A percentile compares a stretch with the other conserved stretches of the same genome.
Evolutionary conservation across 2,113 vertebrate genomes (phyloP).

Genomic region (Pterocles gutturalis): DNA sequence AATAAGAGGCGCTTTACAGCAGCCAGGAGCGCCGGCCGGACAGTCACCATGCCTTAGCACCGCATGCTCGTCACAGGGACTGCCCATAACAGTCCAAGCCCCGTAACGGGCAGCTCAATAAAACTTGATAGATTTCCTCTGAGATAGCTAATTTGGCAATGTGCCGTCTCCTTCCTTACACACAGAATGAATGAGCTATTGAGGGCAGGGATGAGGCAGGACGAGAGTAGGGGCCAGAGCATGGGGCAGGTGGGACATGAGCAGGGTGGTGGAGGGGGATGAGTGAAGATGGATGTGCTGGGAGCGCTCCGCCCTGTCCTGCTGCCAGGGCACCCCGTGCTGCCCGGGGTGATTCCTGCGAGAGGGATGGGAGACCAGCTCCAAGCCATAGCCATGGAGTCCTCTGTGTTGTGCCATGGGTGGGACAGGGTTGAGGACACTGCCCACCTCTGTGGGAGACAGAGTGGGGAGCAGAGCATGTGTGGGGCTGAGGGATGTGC

Average conservation of each 20-base stretch:
- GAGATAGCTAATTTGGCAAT: not conserved
- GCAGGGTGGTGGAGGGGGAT: not conserved
- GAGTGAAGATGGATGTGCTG: not conserved
- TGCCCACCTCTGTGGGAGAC: not conserved
- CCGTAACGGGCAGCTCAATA: not conserved
- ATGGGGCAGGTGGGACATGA: not conserved
- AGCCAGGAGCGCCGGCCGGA: slow-evolving; percentile 46
- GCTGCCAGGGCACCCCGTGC: not conserved
- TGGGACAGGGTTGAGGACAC: not conserved
- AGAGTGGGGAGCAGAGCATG: fast-evolving
- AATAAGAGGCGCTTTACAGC: slow-evolving; percentile 47
- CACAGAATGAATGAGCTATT: not conserved
- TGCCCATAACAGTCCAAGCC: not conserved
- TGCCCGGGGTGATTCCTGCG: not conserved
- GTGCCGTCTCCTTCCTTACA: slow-evolving; percentile 37
- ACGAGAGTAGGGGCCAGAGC: not conserved
- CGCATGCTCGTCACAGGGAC: not conserved
- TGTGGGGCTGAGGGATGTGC: fast-evolving
- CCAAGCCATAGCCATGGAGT: not conserved
- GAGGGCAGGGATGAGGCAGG: not conserved
- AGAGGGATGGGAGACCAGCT: not conserved
- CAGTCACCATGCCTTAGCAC: slow-evolving; percentile 55
- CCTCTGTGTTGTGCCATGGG: not conserved
- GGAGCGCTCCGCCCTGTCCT: not conserved
- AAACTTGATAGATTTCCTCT: not conserved